Evolutionary conservation across 2,797 vertebrate genomes (phyloP).

Genomic region (Sebastes dallii): DNA sequence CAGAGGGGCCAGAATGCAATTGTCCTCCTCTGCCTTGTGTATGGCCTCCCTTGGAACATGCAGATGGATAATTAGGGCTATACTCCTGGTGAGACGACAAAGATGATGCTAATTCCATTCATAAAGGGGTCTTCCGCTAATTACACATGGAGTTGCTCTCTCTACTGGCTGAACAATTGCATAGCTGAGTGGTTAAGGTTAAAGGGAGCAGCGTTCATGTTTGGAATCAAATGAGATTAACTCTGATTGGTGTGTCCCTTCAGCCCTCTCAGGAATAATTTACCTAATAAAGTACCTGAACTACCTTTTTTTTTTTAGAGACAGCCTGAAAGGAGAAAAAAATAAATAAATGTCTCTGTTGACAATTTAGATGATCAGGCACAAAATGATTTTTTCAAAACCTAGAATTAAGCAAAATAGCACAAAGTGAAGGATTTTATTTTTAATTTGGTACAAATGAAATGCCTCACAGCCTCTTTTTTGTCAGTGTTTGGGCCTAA

Average conservation of each 20-base stretch:
- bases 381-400: background rate
- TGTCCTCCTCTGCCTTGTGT: slow-evolving; percentile 51
- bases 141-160: slow-evolving; percentile 71
- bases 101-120: slow-evolving; percentile 80
- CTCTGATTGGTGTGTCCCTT: slow-evolving; percentile 69
- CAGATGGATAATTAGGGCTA: slow-evolving; percentile 75
- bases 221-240: slow-evolving; percentile 74
- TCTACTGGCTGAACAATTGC: slow-evolving; percentile 71
- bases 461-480: slow-evolving; percentile 18
- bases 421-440: slow-evolving; percentile 15
- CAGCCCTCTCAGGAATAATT: slow-evolving; percentile 66
- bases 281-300: slow-evolving; percentile 65
- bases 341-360: slow-evolving; percentile 8
- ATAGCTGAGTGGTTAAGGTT: slow-evolving; percentile 77
- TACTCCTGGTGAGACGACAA: slow-evolving; percentile 74
- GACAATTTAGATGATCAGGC: slow-evolving; percentile 8
- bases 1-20: slow-evolving; percentile 49
- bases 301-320: background rate
- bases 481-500: slow-evolving; percentile 26
- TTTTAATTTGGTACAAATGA: slow-evolving; percentile 26
- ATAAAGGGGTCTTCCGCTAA: slow-evolving; percentile 77
- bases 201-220: slow-evolving; percentile 70
- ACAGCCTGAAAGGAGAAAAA: background rate
- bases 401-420: slow-evolving; percentile 1
- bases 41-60: slow-evolving; percentile 58